Evolutionary conservation across 2,113 vertebrate species (phyloP).

Genomic region (Artemisiospiza belli): DNA sequence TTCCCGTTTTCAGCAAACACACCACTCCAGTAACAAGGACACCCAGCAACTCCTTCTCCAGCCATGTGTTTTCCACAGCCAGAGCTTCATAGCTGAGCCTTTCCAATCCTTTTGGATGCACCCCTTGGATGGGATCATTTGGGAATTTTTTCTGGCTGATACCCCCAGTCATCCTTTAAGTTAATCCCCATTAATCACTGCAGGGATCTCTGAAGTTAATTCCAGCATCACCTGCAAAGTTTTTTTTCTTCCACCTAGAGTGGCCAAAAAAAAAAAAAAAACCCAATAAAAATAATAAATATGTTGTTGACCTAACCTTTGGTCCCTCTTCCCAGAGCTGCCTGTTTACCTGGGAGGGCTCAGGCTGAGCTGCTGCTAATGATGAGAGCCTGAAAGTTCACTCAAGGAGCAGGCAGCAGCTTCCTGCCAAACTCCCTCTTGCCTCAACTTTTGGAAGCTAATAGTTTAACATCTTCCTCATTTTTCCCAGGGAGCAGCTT

Average conservation of each 20-base stretch:
- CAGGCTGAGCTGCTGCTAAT: neutral
- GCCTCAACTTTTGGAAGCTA: neutral
- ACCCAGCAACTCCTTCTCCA: neutral
- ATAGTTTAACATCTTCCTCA: neutral
- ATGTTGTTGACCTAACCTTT: neutral
- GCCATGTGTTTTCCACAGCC: rapidly evolving
- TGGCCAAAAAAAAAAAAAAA: neutral
- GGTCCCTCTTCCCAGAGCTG: neutral
- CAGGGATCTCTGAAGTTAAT: neutral
- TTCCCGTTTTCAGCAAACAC: neutral
- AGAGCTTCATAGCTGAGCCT: neutral
- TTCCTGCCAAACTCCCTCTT: neutral
- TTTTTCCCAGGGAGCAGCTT: neutral
- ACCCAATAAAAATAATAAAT: neutral
- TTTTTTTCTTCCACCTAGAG: neutral
- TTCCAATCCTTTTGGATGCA: neutral
- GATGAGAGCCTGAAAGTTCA: neutral
- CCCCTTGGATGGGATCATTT: neutral
- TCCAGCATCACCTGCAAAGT: neutral
- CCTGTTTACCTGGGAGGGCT: neutral
- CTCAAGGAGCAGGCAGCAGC: neutral
- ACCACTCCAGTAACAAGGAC: rapidly evolving
- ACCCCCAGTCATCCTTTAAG: neutral
- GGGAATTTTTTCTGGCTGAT: neutral
- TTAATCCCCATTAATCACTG: neutral